phyloP scores from a whole-genome alignment of 1,140 invertebrate species.

The Prorops nasuta region DNA sequence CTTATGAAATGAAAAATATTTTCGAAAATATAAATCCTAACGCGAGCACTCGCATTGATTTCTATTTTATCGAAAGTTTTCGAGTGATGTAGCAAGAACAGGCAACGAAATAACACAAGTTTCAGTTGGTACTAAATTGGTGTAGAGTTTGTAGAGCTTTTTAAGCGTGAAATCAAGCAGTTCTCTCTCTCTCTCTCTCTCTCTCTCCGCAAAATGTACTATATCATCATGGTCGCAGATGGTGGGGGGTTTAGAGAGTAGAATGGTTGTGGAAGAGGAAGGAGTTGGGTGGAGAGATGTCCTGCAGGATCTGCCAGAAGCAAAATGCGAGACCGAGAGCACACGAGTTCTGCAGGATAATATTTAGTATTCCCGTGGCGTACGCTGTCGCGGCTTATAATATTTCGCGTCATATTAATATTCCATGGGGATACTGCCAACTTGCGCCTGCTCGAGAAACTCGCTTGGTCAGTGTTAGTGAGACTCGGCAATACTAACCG shows the following conservation, averaged over 20 bases:
- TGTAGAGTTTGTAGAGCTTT: not conserved
- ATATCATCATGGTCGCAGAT: conserved; percentile 10
- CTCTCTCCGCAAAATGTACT: conserved; percentile 1
- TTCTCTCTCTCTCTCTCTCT: not conserved
- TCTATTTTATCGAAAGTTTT: no score
- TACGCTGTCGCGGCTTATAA: conserved; percentile 54
- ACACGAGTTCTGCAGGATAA: conserved; percentile 43
- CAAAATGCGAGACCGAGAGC: conserved; percentile 27
- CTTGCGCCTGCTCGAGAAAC: conserved; percentile 30
- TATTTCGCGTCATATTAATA: conserved; percentile 59
- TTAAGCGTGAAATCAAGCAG: not conserved
- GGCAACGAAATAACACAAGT: no score
- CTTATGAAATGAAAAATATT: no score
- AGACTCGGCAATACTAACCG: no score
- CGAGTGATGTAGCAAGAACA: no score
- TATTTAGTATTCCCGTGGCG: conserved; percentile 55
- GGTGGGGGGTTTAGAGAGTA: not conserved
- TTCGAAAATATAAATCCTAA: no score
- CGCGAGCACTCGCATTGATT: no score
- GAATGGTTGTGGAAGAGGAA: no score
- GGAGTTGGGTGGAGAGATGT: no score
- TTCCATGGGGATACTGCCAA: conserved; percentile 45
- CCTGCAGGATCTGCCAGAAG: conserved; percentile 21
- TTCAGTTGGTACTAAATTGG: no score
- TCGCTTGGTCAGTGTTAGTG: no score